phyloP scores from a whole-genome alignment of 2,113 vertebrate genomes.

The Narcine bancroftii region DNA sequence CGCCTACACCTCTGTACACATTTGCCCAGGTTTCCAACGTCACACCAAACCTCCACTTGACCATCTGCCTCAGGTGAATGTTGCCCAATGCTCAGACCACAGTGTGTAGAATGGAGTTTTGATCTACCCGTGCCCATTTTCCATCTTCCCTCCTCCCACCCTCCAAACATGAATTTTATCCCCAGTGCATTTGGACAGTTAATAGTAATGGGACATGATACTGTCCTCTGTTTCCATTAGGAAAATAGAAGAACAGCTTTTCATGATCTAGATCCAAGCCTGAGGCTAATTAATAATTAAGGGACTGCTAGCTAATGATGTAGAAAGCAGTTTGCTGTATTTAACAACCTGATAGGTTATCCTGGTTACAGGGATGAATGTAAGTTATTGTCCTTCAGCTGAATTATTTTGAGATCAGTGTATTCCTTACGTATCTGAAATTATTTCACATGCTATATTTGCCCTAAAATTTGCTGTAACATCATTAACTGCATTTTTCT shows the following conservation, averaged over 20 bases:
- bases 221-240: neutral
- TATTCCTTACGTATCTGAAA: neutral
- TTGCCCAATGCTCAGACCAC: no score
- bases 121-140: no score
- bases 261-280: neutral
- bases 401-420: conserved; percentile 14
- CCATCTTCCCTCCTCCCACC: no score
- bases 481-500: neutral
- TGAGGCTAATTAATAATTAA: neutral
- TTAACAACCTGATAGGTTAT: conserved; percentile 1
- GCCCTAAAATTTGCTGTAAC: conserved; percentile 12
- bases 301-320: neutral
- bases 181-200: neutral
- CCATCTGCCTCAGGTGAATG: no score
- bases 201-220: neutral
- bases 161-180: neutral
- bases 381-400: neutral
- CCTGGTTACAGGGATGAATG: neutral
- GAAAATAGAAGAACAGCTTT: neutral
- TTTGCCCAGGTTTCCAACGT: no score
- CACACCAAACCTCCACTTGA: no score
- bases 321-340: neutral
- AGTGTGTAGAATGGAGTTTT: no score
- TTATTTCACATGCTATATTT: neutral
- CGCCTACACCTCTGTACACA: no score